phyloP scores from a whole-genome alignment of 1,140 invertebrate genomes.

The Leptonema lineaticorne region DNA sequence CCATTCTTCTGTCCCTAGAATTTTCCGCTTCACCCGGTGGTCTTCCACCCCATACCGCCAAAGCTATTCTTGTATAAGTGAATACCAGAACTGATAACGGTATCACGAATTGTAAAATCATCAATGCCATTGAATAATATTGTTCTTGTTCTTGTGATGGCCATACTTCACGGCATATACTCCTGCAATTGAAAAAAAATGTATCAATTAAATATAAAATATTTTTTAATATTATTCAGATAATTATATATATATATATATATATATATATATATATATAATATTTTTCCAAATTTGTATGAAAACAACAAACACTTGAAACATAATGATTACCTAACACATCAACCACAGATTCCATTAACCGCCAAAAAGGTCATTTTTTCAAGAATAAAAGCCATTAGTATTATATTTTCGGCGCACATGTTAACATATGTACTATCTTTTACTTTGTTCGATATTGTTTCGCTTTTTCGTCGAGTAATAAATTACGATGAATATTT shows the following conservation, averaged over 20 bases:
- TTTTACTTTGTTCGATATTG: too few species aligned
- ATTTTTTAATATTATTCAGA: not conserved
- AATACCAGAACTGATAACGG: constrained; percentile 82
- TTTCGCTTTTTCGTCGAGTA: too few species aligned
- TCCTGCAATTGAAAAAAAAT: constrained; percentile 52
- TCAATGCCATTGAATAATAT: constrained; percentile 74
- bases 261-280: not conserved
- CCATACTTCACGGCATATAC: constrained; percentile 71
- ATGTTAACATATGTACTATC: too few species aligned
- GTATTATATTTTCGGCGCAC: too few species aligned
- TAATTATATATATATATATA: not conserved
- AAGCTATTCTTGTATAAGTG: constrained; percentile 83
- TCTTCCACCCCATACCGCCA: constrained; percentile 83
- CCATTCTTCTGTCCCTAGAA: constrained; percentile 76
- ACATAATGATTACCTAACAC: too few species aligned
- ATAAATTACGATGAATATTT: too few species aligned
- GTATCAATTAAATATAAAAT: not conserved
- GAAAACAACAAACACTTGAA: too few species aligned
- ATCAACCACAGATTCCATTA: too few species aligned
- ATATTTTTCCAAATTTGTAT: not conserved
- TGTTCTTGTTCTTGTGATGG: constrained; percentile 57
- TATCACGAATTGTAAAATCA: constrained; percentile 83
- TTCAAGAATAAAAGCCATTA: too few species aligned
- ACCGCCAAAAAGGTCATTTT: too few species aligned
- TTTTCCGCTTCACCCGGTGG: constrained; percentile 84